phyloP scores from a whole-genome alignment of 2,888 invertebrate species.

The Arrhopalites spinosus region DNA sequence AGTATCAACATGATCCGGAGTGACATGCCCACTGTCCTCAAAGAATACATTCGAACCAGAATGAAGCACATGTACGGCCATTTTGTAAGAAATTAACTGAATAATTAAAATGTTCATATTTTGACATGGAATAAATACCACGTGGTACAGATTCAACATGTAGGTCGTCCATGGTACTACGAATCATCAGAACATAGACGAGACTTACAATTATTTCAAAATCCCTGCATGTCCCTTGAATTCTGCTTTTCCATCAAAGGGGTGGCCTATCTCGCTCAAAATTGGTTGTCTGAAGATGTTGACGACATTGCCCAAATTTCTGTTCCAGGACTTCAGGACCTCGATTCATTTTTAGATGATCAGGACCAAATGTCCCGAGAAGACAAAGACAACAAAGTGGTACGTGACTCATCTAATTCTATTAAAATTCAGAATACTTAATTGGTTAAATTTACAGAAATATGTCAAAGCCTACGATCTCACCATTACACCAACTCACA shows the following conservation, averaged over 20 bases:
- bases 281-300: background rate
- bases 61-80: constrained; percentile 27
- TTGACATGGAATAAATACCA: background rate
- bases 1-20: constrained; percentile 7
- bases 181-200: background rate
- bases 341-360: background rate
- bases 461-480: constrained; percentile 28
- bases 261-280: constrained; percentile 25
- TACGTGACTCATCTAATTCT: background rate
- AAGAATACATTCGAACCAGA: background rate
- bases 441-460: too few relatives aligned
- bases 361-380: background rate
- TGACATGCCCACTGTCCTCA: constrained; percentile 9
- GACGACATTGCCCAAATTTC: constrained; percentile 20
- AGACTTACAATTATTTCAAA: constrained; percentile 18
- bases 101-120: background rate
- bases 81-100: background rate
- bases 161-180: constrained; percentile 27
- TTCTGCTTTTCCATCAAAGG: constrained; percentile 9
- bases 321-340: constrained; percentile 3
- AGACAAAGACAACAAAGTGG: background rate
- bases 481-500: constrained; percentile 34
- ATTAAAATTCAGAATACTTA: background rate
- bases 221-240: constrained; percentile 32
- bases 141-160: background rate